Evolutionary conservation across 1,140 invertebrate genomes (phyloP), one percentile per base, ranked within the genome.

Genomic region (Pararge aegeria): DNA sequence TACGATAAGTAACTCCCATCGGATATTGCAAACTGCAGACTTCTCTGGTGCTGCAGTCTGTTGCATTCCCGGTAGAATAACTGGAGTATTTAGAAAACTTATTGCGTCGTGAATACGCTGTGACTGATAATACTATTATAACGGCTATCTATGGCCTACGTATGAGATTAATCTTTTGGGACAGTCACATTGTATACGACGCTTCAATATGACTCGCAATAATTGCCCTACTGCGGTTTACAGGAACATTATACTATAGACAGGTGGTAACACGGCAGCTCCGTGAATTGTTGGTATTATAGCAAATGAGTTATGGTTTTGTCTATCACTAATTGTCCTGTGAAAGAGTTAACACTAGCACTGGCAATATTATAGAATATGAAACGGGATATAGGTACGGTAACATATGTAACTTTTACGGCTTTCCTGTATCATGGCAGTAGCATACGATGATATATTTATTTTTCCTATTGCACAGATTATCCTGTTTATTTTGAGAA

Each of bases 301-400:
- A 50, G 48, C 21, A 29, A 29, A 29, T 50, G 48, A 24, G 13
- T 49, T 49, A 49, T 49, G 46, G 13, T 50, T 21, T 29, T 29
- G 48, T 27, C 48, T 29, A 29, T 50, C 27, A 29, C 21, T 21
- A n/a, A 50, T 50, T 50, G 48, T 50, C 13, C 27, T 29, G 48
- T 29, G 13, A 13, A 24, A 50, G 48, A 16, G 38, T 42, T 9
- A 18, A 42, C 38, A 42, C 16, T 42, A 18, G 12, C 30, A 34
- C 2, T 42, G 6, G 18, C 16, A 42, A 16, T 15, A 2, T 5
- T 12, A 13, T 40, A 18, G n/a, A 40, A 15, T 40, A 13, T 40
- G 16, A 1, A 40, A 15, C 13, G 37, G 13, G 2, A 40, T 15
- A 40, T 30, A 30, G 4, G 5, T 30, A 30, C 10, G 5, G 1